Evolutionary conservation across 2,113 vertebrate species (phyloP).

Genomic region (Pseudopodoces humilis): DNA sequence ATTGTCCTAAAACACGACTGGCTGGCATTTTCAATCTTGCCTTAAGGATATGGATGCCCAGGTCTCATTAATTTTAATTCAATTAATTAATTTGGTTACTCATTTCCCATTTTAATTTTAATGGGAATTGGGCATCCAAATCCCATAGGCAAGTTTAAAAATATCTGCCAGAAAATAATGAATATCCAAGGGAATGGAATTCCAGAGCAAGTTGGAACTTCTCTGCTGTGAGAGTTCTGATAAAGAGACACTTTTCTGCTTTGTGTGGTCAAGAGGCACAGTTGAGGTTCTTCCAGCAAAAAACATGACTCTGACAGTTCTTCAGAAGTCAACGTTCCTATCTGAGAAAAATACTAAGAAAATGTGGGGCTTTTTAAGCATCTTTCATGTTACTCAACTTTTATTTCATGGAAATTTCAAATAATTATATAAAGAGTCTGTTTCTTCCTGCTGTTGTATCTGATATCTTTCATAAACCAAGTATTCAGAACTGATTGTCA

Average conservation of each 20-base stretch:
- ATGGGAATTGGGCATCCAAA: constrained; percentile 49
- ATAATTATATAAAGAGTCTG: not conserved
- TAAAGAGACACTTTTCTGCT: not conserved
- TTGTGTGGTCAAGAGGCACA: not conserved
- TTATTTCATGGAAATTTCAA: not conserved
- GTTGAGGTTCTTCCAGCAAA: not conserved
- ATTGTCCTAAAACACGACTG: not conserved
- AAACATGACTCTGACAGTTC: rapidly evolving
- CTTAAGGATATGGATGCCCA: constrained; percentile 50
- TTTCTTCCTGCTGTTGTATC: not conserved
- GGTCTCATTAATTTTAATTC: constrained; percentile 57
- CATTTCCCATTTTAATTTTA: constrained; percentile 56
- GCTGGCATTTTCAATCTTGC: not conserved
- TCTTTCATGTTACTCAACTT: not conserved
- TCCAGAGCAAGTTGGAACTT: not conserved
- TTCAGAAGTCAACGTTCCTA: not conserved
- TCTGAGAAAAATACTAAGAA: not conserved
- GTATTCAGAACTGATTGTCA: not conserved
- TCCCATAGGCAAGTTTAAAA: constrained; percentile 61
- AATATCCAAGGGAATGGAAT: constrained; percentile 31
- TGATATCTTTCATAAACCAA: not conserved
- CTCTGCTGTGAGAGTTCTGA: not conserved
- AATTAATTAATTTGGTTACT: constrained; percentile 57
- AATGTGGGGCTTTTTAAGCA: not conserved
- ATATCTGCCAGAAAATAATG: constrained; percentile 50